Conservation (phyloP, 23 tunicate genomes). For the Oikopleura dioica region DNA sequence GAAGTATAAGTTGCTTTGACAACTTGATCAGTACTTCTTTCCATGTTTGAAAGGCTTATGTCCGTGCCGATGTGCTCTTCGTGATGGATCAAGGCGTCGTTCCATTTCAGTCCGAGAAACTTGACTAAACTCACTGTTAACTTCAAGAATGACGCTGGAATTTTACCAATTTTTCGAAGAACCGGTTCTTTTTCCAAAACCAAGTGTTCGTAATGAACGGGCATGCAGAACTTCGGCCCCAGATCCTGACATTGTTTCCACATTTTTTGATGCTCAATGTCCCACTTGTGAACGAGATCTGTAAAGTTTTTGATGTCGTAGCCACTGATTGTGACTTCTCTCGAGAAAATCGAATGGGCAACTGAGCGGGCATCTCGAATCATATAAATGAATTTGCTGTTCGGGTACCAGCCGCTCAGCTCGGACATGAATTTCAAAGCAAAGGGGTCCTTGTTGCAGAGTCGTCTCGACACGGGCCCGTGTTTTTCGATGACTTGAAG, state of each 20-base stretch:
- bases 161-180: slow-evolving; percentile 28
- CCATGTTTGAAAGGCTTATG: neutral
- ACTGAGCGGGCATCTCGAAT: slow-evolving; percentile 75
- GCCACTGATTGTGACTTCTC: slow-evolving; percentile 73
- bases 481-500: slow-evolving; percentile 64
- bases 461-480: slow-evolving; percentile 32
- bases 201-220: slow-evolving; percentile 64
- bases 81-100: slow-evolving; percentile 15
- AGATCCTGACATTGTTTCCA: slow-evolving; percentile 39
- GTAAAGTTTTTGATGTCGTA: slow-evolving; percentile 53
- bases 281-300: slow-evolving; percentile 64
- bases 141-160: no score
- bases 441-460: slow-evolving; percentile 92
- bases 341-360: slow-evolving; percentile 54
- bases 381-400: slow-evolving; percentile 52
- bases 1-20: no score
- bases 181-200: slow-evolving; percentile 39
- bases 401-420: slow-evolving; percentile 42
- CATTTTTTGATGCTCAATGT: slow-evolving; percentile 53
- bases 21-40: neutral
- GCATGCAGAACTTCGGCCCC: slow-evolving; percentile 34
- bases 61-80: neutral
- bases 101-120: slow-evolving; percentile 47
- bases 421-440: slow-evolving; percentile 59
- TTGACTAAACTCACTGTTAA: no score